Evolutionary conservation across 2,888 invertebrate genomes (phyloP).

Genomic region (Branchinecta sandiegonensis): DNA sequence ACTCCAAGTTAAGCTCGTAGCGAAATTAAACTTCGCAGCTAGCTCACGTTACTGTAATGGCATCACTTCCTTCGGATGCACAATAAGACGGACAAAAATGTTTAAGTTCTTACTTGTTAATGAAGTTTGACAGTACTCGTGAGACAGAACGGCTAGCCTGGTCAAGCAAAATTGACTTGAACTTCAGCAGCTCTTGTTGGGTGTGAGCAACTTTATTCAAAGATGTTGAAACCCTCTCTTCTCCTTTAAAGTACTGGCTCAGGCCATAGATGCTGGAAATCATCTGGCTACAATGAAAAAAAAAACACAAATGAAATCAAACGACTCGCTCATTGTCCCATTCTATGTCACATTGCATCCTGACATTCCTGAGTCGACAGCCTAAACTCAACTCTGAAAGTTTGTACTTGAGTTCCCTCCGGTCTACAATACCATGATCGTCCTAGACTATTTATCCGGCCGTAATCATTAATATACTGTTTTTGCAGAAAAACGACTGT

Average conservation of each 20-base stretch:
- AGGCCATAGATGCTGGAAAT: conserved; percentile 34
- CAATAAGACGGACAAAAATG: no score
- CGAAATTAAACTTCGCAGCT: no score
- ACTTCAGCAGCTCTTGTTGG: conserved; percentile 83
- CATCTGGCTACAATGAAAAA: conserved; percentile 49
- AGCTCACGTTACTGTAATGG: no score
- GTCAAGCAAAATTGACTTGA: conserved; percentile 74
- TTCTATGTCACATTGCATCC: not conserved
- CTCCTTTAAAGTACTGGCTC: conserved; percentile 70
- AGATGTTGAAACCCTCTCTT: conserved; percentile 62
- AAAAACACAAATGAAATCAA: conserved; percentile 31
- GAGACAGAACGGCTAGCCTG: conserved; percentile 79
- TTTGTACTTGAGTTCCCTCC: no score
- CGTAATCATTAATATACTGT: no score
- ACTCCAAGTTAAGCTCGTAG: no score
- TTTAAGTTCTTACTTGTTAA: conserved; percentile 52
- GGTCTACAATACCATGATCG: no score
- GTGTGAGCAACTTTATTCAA: conserved; percentile 61
- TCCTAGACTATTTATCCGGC: no score
- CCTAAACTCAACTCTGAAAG: no score
- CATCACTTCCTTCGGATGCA: no score
- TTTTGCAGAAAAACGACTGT: no score
- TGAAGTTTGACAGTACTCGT: conserved; percentile 74
- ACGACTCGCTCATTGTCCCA: not conserved
- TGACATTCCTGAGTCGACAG: not conserved